Percentiles rank a stretch among this genome's conserved stretches.
Evolutionary conservation across 2,888 invertebrate species (phyloP).

Genomic region (Agrochola circellaris): DNA sequence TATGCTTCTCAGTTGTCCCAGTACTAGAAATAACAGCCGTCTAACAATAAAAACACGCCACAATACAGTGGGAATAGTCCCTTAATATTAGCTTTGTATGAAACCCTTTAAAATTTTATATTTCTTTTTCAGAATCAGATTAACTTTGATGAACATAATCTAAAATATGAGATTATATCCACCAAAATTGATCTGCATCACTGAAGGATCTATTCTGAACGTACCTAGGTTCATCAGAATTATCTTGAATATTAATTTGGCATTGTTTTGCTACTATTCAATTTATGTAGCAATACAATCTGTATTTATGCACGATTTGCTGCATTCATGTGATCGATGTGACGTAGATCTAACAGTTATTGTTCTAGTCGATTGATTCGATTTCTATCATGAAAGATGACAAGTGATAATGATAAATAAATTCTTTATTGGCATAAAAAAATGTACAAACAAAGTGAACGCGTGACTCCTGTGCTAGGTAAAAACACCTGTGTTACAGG

Average conservation of each 20-base stretch:
- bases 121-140: background rate
- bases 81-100: background rate
- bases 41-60: background rate
- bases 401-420: no score
- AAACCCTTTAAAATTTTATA: background rate
- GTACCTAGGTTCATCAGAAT: conserved; percentile 7
- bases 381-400: background rate
- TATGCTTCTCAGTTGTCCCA: background rate
- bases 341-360: background rate
- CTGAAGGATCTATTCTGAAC: conserved; percentile 16
- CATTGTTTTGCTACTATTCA: conserved; percentile 31
- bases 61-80: no score
- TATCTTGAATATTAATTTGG: conserved; percentile 38
- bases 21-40: background rate
- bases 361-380: background rate
- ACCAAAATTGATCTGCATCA: background rate
- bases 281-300: conserved; percentile 22
- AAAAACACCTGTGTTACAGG: no score
- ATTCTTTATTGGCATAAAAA: no score
- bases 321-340: conserved; percentile 19
- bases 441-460: no score
- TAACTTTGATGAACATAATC: no score
- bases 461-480: no score
- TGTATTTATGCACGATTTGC: conserved; percentile 16
- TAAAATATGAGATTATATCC: background rate